Evolutionary conservation across 2,797 vertebrate genomes (phyloP).

Genomic region (Acrocephalus scirpaceus): DNA sequence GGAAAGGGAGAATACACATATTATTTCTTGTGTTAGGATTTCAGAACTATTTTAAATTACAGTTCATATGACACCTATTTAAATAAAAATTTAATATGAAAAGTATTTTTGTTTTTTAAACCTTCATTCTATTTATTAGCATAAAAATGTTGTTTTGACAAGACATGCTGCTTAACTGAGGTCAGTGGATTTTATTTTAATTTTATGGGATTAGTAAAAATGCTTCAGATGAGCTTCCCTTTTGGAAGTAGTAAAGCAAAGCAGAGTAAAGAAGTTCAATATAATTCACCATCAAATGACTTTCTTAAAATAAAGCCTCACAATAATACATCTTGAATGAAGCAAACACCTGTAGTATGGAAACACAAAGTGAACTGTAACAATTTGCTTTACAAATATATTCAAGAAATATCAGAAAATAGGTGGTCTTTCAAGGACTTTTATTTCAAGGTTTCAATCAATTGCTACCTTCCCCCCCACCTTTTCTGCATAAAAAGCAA

Average conservation of each 20-base stretch:
- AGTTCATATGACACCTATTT: neutral
- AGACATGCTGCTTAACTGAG: neutral
- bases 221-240: neutral
- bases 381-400: neutral
- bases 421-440: neutral
- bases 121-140: neutral
- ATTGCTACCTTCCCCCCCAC: fast-evolving
- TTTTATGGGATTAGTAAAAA: neutral
- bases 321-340: neutral
- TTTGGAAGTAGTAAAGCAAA: neutral
- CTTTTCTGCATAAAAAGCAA: neutral
- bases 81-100: neutral
- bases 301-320: neutral
- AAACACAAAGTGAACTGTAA: neutral
- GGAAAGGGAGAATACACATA: neutral
- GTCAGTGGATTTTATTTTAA: neutral
- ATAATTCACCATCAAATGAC: neutral
- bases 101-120: neutral
- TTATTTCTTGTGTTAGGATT: neutral
- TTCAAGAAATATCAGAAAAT: neutral
- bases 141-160: neutral
- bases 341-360: neutral
- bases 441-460: neutral
- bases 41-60: neutral
- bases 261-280: neutral